Evolutionary conservation across 2,888 invertebrate species (phyloP).

Genomic region (Ashinkailepas kermadecensis): DNA sequence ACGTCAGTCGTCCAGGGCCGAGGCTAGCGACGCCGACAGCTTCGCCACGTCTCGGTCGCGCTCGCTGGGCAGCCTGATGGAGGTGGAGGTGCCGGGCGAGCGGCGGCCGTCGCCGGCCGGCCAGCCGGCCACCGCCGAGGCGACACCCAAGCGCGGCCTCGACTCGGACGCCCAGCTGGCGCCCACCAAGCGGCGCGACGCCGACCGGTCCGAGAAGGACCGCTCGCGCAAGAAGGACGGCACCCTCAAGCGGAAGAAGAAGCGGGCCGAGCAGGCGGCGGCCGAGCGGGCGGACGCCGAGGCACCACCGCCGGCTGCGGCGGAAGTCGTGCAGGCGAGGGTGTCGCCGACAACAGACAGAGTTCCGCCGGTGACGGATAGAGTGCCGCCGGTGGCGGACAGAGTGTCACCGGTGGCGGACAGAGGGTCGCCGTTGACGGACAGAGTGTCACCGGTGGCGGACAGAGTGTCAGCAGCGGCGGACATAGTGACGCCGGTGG

Average conservation of each 20-base stretch:
- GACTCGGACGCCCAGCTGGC: not conserved
- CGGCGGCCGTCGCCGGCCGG: not conserved
- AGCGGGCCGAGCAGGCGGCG: not conserved
- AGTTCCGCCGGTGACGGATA: too few relatives aligned
- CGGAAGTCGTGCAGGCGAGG: not conserved
- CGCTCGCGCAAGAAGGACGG: not conserved
- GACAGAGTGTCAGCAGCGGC: not conserved
- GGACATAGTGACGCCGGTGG: not conserved
- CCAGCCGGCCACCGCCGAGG: not conserved
- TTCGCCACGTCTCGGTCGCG: conserved; percentile 11
- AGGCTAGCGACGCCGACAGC: not conserved
- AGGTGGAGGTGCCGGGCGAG: not conserved
- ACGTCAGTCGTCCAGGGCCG: not conserved
- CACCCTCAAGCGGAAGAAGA: conserved; percentile 2
- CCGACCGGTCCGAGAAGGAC: not conserved
- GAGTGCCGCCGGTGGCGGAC: not conserved
- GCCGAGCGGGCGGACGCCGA: not conserved
- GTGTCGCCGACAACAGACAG: too few relatives aligned
- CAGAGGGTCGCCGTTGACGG: too few relatives aligned
- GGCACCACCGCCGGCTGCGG: not conserved
- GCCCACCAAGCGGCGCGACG: not conserved
- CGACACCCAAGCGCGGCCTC: not conserved
- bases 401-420: not conserved
- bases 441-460: too few relatives aligned
- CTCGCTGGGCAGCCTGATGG: conserved; percentile 16